Conservation (phyloP, 2,888 invertebrate genomes). For the Atherix ibis region DNA sequence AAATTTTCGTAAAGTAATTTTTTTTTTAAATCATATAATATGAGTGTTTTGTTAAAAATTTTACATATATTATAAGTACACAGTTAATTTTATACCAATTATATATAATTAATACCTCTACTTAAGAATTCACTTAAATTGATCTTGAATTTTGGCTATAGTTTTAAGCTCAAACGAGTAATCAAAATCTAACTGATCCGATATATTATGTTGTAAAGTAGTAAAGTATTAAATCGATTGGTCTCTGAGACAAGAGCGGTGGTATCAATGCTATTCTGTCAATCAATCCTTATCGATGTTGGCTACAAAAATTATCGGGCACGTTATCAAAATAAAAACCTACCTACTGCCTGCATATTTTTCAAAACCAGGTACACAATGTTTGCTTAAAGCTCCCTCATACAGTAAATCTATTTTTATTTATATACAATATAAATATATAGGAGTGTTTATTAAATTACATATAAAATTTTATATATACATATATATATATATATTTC, state of each 20-base stretch:
- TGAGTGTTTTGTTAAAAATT: no score
- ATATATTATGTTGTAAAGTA: constrained; percentile 6
- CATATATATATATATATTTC: not conserved
- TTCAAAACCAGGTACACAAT: constrained; percentile 4
- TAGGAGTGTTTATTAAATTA: no score
- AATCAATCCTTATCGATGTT: constrained; percentile 5
- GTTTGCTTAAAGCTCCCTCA: constrained; percentile 6
- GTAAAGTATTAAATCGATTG: constrained; percentile 7
- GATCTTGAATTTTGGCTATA: no score
- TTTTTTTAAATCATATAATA: no score
- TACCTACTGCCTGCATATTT: constrained; percentile 4
- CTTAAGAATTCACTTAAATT: no score
- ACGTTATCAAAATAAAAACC: constrained; percentile 4
- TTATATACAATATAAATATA: constrained; percentile 3
- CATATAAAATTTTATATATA: no score
- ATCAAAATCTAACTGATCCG: constrained; percentile 6
- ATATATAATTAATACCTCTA: no score
- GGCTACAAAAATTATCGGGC: constrained; percentile 4
- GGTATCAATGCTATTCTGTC: constrained; percentile 5
- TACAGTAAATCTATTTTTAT: constrained; percentile 2
- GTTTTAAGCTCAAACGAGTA: constrained; percentile 1
- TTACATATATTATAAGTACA: no score
- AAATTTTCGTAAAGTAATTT: no score
- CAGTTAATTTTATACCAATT: no score
- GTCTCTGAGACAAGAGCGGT: constrained; percentile 7